A percentile compares a stretch with the other conserved stretches of the same genome.
Conservation (phyloP, 2,888 invertebrate species). For the Calameuta pallipes region DNA sequence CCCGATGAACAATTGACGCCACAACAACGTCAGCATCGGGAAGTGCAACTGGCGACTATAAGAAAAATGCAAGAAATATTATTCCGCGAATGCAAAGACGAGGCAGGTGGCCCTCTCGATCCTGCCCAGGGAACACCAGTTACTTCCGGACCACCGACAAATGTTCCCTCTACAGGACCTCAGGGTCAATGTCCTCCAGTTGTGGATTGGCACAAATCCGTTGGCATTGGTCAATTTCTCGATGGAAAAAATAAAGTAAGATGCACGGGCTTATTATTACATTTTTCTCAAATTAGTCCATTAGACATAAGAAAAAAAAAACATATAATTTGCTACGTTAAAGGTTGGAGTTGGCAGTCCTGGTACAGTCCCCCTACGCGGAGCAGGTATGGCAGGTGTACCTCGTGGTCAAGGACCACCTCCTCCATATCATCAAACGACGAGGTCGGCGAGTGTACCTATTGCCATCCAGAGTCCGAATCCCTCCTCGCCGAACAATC, state of each 20-base stretch:
- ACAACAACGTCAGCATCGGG: constrained; percentile 93
- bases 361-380: constrained; percentile 54
- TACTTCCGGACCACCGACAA: constrained; percentile 51
- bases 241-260: constrained; percentile 76
- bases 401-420: constrained; percentile 79
- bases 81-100: constrained; percentile 80
- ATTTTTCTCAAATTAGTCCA: background rate
- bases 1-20: constrained; percentile 97
- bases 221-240: constrained; percentile 88
- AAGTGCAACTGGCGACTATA: constrained; percentile 91
- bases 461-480: constrained; percentile 80
- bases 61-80: constrained; percentile 93
- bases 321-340: constrained; percentile 5
- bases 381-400: constrained; percentile 61
- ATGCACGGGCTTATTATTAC: background rate
- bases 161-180: constrained; percentile 54
- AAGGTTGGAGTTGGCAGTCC: constrained; percentile 52
- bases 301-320: background rate
- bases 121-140: constrained; percentile 52
- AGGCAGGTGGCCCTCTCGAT: constrained; percentile 56
- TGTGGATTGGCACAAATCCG: constrained; percentile 92
- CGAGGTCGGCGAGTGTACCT: constrained; percentile 79
- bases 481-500: constrained; percentile 79
- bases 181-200: constrained; percentile 64
- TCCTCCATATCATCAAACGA: constrained; percentile 81